phyloP scores from a whole-genome alignment of 2,113 vertebrate genomes.

The Onychostoma macrolepis region DNA sequence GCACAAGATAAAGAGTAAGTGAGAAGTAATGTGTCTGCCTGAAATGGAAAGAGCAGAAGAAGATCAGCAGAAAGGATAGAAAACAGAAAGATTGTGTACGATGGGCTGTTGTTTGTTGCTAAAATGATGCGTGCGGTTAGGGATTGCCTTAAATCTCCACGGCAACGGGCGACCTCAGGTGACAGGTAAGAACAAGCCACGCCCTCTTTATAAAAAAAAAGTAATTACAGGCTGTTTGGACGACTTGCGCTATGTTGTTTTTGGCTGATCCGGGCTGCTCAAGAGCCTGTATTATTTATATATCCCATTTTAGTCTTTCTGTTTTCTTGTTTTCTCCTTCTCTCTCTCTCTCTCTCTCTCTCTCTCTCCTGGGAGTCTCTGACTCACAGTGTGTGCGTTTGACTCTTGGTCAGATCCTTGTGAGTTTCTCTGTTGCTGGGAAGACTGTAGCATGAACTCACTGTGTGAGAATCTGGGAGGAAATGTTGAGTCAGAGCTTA shows the following conservation, averaged over 20 bases:
- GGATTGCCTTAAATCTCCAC: constrained; percentile 67
- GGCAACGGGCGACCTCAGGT: constrained; percentile 53
- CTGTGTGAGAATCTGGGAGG: background rate
- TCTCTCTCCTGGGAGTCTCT: constrained; percentile 3
- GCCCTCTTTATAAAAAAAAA: constrained; percentile 13
- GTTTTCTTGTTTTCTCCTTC: constrained; percentile 53
- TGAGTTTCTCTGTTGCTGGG: constrained; percentile 19
- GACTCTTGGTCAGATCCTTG: background rate
- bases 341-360: constrained; percentile 18
- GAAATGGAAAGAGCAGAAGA: constrained; percentile 3
- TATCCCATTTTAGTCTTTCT: constrained; percentile 45
- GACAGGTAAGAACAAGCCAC: constrained; percentile 52
- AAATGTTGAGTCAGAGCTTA: constrained; percentile 31
- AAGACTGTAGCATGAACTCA: constrained; percentile 3
- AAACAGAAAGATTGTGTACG: constrained; percentile 43
- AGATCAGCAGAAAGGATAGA: constrained; percentile 33
- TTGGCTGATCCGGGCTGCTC: background rate
- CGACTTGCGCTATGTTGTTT: background rate
- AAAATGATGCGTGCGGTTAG: constrained; percentile 62
- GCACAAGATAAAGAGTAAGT: background rate
- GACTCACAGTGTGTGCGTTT: constrained; percentile 25
- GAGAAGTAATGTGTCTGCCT: background rate
- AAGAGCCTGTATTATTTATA: constrained; percentile 17
- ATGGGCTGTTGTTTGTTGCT: constrained; percentile 49
- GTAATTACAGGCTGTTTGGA: background rate